Conservation (phyloP, 2,888 invertebrate genomes). For the Anagyrus pseudococci region DNA sequence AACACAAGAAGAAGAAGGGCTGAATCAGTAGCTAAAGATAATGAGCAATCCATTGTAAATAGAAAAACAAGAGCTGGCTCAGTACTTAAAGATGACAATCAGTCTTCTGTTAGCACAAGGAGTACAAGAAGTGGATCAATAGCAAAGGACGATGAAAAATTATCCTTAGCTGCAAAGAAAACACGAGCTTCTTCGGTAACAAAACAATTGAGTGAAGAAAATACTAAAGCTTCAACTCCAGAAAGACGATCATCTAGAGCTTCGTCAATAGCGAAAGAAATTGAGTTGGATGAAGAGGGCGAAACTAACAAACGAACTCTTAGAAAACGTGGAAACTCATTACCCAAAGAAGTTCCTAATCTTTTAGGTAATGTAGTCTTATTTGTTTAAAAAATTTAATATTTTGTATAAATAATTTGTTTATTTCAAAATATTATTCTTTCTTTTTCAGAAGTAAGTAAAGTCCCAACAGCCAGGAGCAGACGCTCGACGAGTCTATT, state of each 20-base stretch:
- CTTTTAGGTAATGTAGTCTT: not conserved
- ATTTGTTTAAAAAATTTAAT: not conserved
- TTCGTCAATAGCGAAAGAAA: slow-evolving; percentile 25
- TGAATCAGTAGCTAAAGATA: slow-evolving; percentile 39
- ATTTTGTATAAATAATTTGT: not conserved
- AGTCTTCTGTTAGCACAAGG: not conserved
- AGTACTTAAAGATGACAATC: not conserved
- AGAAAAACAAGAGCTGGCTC: slow-evolving; percentile 11
- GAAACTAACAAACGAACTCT: slow-evolving; percentile 8
- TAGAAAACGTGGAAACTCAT: slow-evolving; percentile 46
- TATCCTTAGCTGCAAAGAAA: not conserved
- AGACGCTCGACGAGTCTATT: slow-evolving; percentile 43
- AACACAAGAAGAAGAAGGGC: slow-evolving; percentile 17
- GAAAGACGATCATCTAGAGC: slow-evolving; percentile 15
- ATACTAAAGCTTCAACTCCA: not conserved
- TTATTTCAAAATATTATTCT: not conserved
- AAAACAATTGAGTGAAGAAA: not conserved
- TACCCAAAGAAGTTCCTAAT: slow-evolving; percentile 46
- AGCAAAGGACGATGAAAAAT: slow-evolving; percentile 5
- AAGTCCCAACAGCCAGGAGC: slow-evolving; percentile 4
- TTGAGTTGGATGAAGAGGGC: slow-evolving; percentile 2
- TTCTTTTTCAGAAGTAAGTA: slow-evolving; percentile 14
- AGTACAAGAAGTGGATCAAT: not conserved
- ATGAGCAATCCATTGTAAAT: not conserved
- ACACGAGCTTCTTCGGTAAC: slow-evolving; percentile 2